phyloP scores from a whole-genome alignment of 2,797 vertebrate genomes.

The Lycodopsis pacificus region DNA sequence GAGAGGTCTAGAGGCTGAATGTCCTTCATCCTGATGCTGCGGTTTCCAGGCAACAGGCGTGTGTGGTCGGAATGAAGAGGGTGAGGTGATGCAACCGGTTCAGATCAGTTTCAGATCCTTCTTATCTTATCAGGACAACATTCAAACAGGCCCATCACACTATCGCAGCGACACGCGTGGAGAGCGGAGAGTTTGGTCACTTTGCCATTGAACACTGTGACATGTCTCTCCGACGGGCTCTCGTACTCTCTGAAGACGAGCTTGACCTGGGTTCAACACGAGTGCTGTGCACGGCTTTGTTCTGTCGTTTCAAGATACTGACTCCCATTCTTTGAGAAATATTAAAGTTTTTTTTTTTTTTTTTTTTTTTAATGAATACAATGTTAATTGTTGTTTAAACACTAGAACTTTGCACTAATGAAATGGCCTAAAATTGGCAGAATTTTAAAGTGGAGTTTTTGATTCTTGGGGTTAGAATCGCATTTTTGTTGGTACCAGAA shows the following conservation, averaged over 20 bases:
- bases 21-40: slow-evolving; percentile 51
- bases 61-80: slow-evolving; percentile 32
- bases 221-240: too few relatives aligned
- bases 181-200: background rate
- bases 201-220: background rate
- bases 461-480: too few relatives aligned
- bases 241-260: background rate
- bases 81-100: slow-evolving; percentile 25
- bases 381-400: too few relatives aligned
- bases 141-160: background rate
- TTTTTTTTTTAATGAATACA: too few relatives aligned
- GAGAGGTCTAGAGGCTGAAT: background rate
- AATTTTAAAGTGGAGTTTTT: too few relatives aligned
- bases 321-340: background rate
- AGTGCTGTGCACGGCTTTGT: background rate
- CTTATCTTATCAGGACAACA: slow-evolving; percentile 6
- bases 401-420: too few relatives aligned
- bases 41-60: slow-evolving; percentile 72
- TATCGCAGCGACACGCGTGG: background rate
- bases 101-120: background rate
- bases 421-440: too few relatives aligned
- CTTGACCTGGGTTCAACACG: background rate
- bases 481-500: background rate
- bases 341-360: background rate
- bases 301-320: background rate